phyloP scores from a whole-genome alignment of 2,113 vertebrate species.

The Podarcis muralis region DNA sequence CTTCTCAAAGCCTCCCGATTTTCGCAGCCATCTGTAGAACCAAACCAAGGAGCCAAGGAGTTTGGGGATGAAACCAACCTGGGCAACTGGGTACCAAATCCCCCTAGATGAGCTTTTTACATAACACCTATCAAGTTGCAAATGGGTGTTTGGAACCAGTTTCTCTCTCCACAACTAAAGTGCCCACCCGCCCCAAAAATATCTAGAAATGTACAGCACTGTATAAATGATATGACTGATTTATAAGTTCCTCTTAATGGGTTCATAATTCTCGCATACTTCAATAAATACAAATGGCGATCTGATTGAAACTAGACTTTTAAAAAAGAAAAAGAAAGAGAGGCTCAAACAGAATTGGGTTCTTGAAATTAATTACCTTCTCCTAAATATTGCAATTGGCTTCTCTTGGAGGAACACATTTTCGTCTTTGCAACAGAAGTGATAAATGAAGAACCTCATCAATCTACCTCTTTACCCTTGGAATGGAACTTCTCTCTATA shows the following conservation, averaged over 20 bases:
- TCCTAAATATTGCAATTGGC: slow-evolving; percentile 71
- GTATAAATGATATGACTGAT: slow-evolving; percentile 2
- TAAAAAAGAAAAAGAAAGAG: slow-evolving; percentile 68
- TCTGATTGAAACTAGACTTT: slow-evolving; percentile 49
- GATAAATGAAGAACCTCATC: slow-evolving; percentile 72
- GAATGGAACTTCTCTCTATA: slow-evolving; percentile 63
- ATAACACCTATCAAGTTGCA: background rate
- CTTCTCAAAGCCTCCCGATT: too few relatives aligned
- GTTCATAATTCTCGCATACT: slow-evolving; percentile 17
- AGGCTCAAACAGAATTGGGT: slow-evolving; percentile 69
- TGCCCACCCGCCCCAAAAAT: background rate
- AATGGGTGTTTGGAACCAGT: background rate
- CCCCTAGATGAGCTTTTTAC: background rate
- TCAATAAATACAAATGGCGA: slow-evolving; percentile 64
- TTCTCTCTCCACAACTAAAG: background rate
- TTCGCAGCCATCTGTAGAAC: too few relatives aligned
- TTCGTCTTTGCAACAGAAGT: slow-evolving; percentile 62
- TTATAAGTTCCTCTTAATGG: slow-evolving; percentile 11
- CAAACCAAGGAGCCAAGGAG: background rate
- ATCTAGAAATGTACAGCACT: background rate
- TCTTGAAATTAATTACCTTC: slow-evolving; percentile 75
- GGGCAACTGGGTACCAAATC: background rate
- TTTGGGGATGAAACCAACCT: background rate
- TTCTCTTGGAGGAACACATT: slow-evolving; percentile 68
- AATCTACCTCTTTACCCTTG: slow-evolving; percentile 75